Evolutionary conservation across 2,113 vertebrate genomes (phyloP).

Genomic region (Chinchilla lanigera): DNA sequence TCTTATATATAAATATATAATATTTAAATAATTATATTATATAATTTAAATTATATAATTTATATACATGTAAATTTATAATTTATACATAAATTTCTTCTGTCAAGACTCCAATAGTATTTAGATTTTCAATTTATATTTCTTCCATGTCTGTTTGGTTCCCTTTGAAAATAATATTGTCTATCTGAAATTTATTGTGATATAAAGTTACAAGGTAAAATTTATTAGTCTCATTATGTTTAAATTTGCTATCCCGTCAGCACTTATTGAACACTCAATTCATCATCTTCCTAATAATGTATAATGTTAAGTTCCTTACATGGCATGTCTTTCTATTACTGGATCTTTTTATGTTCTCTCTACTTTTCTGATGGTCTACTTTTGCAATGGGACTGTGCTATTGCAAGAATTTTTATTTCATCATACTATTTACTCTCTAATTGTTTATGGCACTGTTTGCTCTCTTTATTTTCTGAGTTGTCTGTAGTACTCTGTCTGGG

Average conservation of each 20-base stretch:
- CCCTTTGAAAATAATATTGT: background rate
- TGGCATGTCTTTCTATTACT: background rate
- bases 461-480: background rate
- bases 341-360: background rate
- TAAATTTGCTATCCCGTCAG: background rate
- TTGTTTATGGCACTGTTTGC: background rate
- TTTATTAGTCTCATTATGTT: background rate
- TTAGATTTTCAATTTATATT: background rate
- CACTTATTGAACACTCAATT: background rate
- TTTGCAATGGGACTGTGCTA: background rate
- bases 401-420: background rate
- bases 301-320: conserved; percentile 23
- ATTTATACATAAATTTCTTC: too few species aligned
- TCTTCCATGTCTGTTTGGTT: background rate
- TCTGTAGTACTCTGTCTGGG: background rate
- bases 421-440: background rate
- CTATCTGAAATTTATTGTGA: background rate
- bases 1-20: too few species aligned
- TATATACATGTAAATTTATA: too few species aligned
- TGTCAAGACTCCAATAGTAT: background rate
- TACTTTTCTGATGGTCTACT: background rate
- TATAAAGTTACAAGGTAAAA: background rate
- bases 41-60: too few species aligned
- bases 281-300: background rate
- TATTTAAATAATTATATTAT: too few species aligned